A percentile compares a stretch with the other conserved stretches of the same genome.
Evolutionary conservation across 1,140 invertebrate genomes (phyloP).

Genomic region (Geopemphigus sp.): DNA sequence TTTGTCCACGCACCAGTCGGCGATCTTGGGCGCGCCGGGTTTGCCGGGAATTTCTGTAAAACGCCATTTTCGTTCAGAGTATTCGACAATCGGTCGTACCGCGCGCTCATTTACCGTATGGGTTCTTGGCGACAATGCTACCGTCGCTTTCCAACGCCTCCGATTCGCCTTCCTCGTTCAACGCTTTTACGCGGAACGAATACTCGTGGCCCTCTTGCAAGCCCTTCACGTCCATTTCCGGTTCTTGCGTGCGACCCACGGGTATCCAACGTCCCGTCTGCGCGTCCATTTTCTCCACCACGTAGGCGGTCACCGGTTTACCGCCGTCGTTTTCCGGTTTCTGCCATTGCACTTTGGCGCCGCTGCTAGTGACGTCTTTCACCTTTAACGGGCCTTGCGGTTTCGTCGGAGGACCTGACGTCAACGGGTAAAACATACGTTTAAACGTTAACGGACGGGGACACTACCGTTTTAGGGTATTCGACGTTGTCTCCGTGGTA

Average conservation of each 20-base stretch:
- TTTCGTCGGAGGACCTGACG: slow-evolving; percentile 71
- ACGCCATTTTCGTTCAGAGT: background rate
- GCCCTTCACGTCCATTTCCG: slow-evolving; percentile 87
- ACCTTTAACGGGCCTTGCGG: slow-evolving; percentile 90
- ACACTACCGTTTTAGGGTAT: too few relatives aligned
- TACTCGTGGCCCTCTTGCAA: slow-evolving; percentile 92
- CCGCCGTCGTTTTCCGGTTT: slow-evolving; percentile 98
- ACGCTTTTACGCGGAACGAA: slow-evolving; percentile 94
- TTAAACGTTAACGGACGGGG: background rate
- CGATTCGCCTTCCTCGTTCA: slow-evolving; percentile 96
- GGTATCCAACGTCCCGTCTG: slow-evolving; percentile 91
- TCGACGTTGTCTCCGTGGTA: too few relatives aligned
- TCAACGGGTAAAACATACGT: background rate
- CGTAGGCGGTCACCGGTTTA: slow-evolving; percentile 90
- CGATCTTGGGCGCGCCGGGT: slow-evolving; percentile 82
- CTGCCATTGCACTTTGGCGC: slow-evolving; percentile 92
- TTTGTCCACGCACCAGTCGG: slow-evolving; percentile 90
- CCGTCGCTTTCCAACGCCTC: slow-evolving; percentile 89
- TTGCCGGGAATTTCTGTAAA: slow-evolving; percentile 77
- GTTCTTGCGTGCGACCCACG: slow-evolving; percentile 77
- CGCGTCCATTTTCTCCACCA: slow-evolving; percentile 95
- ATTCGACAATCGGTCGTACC: too few relatives aligned
- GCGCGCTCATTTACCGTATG: slow-evolving; percentile 76
- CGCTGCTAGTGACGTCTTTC: slow-evolving; percentile 85
- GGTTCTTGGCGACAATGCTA: slow-evolving; percentile 86